Conservation (phyloP, 2,888 invertebrate species). For the Tridacna crocea region DNA sequence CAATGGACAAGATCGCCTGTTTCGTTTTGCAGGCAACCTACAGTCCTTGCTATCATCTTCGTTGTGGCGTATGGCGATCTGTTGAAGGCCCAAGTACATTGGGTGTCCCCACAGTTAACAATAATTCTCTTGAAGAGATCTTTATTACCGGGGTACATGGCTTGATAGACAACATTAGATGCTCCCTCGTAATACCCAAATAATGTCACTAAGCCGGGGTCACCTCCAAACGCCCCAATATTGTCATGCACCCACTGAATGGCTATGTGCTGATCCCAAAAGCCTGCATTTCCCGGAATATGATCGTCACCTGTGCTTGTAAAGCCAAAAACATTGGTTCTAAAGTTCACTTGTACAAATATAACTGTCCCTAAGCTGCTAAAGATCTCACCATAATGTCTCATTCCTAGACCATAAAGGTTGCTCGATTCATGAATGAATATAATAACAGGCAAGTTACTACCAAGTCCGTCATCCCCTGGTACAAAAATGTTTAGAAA, state of each 20-base stretch:
- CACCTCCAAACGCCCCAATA: background rate
- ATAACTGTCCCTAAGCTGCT: background rate
- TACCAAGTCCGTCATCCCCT: background rate
- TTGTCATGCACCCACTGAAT: slow-evolving; percentile 3
- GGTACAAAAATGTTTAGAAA: slow-evolving; percentile 5
- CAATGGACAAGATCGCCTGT: background rate
- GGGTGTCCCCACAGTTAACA: background rate
- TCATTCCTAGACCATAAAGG: background rate
- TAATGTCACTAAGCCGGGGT: background rate
- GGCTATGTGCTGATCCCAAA: slow-evolving; percentile 15
- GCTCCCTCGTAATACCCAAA: slow-evolving; percentile 9
- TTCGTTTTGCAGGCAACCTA: background rate
- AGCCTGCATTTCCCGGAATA: background rate
- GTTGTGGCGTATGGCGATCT: background rate
- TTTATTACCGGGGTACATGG: background rate
- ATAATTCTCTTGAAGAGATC: slow-evolving; percentile 7
- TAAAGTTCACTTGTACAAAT: slow-evolving; percentile 13
- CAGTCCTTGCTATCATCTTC: background rate
- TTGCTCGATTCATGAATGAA: background rate
- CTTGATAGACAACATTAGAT: slow-evolving; percentile 10
- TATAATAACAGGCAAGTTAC: background rate
- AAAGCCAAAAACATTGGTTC: slow-evolving; percentile 2
- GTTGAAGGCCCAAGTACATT: slow-evolving; percentile 12
- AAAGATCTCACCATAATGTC: background rate
- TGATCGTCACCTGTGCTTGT: background rate